Evolutionary conservation across 2,797 vertebrate genomes (phyloP).

Genomic region (Anableps anableps): DNA sequence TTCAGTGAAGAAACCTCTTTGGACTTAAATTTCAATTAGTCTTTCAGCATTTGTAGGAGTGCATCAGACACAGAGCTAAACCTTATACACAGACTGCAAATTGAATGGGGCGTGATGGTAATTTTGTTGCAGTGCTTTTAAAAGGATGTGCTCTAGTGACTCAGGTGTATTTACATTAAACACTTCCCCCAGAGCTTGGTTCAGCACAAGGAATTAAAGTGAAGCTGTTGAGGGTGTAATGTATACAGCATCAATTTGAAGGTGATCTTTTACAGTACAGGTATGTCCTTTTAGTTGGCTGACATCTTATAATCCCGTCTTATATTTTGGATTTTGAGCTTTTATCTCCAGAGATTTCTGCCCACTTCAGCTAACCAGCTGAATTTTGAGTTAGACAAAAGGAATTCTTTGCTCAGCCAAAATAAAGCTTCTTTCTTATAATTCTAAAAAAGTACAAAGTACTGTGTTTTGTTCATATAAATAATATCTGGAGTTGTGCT

Average conservation of each 20-base stretch:
- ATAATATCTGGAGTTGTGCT: not conserved
- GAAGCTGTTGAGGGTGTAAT: not conserved
- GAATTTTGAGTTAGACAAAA: not conserved
- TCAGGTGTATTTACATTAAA: constrained; percentile 24
- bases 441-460: not conserved
- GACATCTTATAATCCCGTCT: not conserved
- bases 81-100: not conserved
- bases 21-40: constrained; percentile 11
- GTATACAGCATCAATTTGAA: not conserved
- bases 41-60: not conserved
- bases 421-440: not conserved
- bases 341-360: not conserved
- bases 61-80: constrained; percentile 7
- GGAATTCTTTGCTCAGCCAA: not conserved
- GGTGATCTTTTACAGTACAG: not conserved
- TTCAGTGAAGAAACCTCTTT: constrained; percentile 6
- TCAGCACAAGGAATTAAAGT: constrained; percentile 13
- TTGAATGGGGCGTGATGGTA: not conserved
- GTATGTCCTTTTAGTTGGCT: not conserved
- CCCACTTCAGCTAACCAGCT: not conserved
- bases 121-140: constrained; percentile 11
- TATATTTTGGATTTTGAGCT: not conserved
- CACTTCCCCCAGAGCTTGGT: not conserved
- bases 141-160: not conserved
- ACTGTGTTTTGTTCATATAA: not conserved